Conservation (phyloP, 2,888 invertebrate genomes). For the Tolmerus cingulatus region DNA sequence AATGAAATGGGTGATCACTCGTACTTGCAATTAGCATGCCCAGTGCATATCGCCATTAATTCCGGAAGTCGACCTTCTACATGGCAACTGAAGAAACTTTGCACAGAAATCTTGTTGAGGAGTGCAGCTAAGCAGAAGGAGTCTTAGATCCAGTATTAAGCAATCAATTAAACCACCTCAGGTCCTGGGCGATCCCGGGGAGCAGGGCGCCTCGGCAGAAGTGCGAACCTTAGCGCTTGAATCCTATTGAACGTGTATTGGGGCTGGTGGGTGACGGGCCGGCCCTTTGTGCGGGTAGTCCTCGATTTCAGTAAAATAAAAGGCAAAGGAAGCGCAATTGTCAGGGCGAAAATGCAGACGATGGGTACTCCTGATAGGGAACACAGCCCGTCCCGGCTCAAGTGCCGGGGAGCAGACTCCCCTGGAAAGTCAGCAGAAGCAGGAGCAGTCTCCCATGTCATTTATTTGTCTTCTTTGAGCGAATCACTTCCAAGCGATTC, state of each 20-base stretch:
- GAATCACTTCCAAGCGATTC: constrained; percentile 20
- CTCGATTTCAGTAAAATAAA: not conserved
- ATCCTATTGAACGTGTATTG: not conserved
- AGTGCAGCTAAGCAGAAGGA: not conserved
- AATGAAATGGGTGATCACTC: not conserved
- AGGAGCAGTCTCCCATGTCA: not conserved
- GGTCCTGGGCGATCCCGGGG: not conserved
- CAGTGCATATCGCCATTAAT: not conserved
- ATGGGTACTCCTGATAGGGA: constrained; percentile 20
- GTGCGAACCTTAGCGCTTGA: not conserved
- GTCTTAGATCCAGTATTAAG: not conserved
- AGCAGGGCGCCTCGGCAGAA: not conserved
- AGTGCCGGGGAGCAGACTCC: not conserved
- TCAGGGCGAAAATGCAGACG: constrained; percentile 17
- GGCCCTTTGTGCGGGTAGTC: not conserved
- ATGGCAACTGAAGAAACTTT: not conserved
- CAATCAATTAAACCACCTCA: not conserved
- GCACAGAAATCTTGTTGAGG: not conserved
- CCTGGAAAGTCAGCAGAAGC: not conserved
- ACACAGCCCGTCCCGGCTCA: not conserved
- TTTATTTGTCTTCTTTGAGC: not conserved
- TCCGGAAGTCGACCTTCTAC: not conserved
- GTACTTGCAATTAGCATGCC: not conserved
- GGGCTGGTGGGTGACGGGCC: not conserved
- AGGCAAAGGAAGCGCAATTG: not conserved